Evolutionary conservation across 2,797 vertebrate species (phyloP), one percentile per base, ranked within the genome.

Genomic region (Spinus pinus): DNA sequence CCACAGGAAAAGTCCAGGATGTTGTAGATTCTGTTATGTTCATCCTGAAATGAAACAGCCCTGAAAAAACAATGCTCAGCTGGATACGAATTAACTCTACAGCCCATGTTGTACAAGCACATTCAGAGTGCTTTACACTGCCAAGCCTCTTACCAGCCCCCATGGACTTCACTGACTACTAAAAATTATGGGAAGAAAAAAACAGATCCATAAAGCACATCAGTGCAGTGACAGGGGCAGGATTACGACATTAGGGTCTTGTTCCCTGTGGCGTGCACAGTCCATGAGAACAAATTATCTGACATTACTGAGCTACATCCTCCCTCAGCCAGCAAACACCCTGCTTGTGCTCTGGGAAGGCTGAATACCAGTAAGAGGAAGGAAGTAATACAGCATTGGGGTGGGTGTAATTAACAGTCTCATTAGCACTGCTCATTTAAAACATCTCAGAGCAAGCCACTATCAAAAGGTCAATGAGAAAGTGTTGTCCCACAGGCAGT

Each of bases 211-310:
- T 10, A 25, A 78, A 65, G 25, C 22, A 35, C 27, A 44, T 42
- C 41, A 16, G n/a, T 10, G 6, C 75, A 66, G 51, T 31, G 66
- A 61, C 46, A 82, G 31, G 39, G 82, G 20, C 5, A 8, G 53
- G 54, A 81, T 80, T 53, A 72, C 31, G 56, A 24, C 4, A 8
- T 46, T 19, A 41, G 51, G 58, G 44, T 69, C 65, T 90, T 5
- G 1, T 31, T 93, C 56, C 62, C 35, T 25, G 47, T 27, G 46
- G 53, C 0, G 0, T 27, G 9, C 60, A 23, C 1, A 10, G 77
- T 41, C 37, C 8, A 7, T 2, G 12, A 75, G 31, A 90, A 74
- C 17, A 69, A 75, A 80, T 41, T 11, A 49, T 27, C 44, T 75
- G 54, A 47, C 0, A 0, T 65, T 75, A 75, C 33, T 28, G 25